Evolutionary conservation across 1,140 invertebrate genomes (phyloP).

Genomic region (Solen grandis): DNA sequence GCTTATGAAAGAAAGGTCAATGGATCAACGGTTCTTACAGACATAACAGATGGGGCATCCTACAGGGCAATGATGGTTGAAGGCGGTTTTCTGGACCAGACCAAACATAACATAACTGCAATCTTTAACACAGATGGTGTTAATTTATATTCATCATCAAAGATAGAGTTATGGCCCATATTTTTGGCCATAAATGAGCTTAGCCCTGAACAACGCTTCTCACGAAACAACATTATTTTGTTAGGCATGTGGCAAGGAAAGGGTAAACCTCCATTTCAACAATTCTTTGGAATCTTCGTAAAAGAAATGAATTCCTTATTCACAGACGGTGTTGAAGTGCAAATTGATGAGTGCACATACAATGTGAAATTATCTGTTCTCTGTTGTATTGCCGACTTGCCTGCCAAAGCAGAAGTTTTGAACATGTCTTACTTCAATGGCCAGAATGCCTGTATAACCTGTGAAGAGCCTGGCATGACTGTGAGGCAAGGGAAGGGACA

Average conservation of each 20-base stretch:
- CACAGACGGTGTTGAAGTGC: slow-evolving; percentile 6
- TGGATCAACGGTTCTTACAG: slow-evolving; percentile 12
- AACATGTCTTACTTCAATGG: slow-evolving; percentile 50
- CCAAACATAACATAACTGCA: slow-evolving; percentile 45
- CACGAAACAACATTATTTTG: slow-evolving; percentile 45
- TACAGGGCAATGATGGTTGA: slow-evolving; percentile 48
- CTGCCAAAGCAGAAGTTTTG: slow-evolving; percentile 30
- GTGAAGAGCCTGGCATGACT: slow-evolving; percentile 49
- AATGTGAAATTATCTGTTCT: slow-evolving; percentile 29
- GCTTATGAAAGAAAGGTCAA: not conserved
- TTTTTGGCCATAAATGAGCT: slow-evolving; percentile 56
- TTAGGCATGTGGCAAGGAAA: slow-evolving; percentile 52
- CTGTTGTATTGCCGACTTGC: slow-evolving; percentile 18
- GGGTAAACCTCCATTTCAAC: slow-evolving; percentile 52
- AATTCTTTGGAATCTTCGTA: slow-evolving; percentile 23
- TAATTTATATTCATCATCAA: slow-evolving; percentile 54
- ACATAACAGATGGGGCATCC: slow-evolving; percentile 53
- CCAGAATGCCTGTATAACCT: slow-evolving; percentile 43
- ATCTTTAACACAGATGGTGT: slow-evolving; percentile 57
- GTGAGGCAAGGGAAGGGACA: slow-evolving; percentile 49
- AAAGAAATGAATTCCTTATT: slow-evolving; percentile 21
- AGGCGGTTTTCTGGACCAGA: slow-evolving; percentile 25
- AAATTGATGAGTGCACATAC: not conserved
- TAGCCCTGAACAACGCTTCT: slow-evolving; percentile 34
- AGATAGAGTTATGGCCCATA: slow-evolving; percentile 59